Evolutionary conservation across 2,888 invertebrate species (phyloP), one percentile per base, ranked within the genome.

Genomic region (Ophion ellenae): DNA sequence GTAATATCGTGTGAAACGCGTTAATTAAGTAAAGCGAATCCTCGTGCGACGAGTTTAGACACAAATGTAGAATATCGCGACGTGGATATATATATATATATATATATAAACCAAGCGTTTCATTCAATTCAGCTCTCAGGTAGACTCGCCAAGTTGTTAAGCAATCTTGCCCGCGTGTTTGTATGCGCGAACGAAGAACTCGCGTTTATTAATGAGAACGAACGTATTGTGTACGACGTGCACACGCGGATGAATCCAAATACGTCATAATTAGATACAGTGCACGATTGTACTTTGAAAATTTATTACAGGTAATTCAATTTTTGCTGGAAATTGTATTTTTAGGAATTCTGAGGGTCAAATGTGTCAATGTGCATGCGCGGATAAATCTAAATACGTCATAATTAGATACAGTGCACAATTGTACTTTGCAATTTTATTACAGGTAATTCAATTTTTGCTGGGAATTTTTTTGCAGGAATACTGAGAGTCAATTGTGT

Each of bases 11-110:
- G 84, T 32, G 81, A 85, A 85, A 77, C 40, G 53, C 53, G 69
- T 77, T 81, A 81, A 85, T 85, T 85, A 85, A 81, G 32, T 64
- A 32, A 80, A 73, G n/a, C 63, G 28, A n/a, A 11, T n/a, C 61
- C 66, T 67, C 64, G 40, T 67, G 67, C 66, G 64, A 67, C 57
- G 45, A 40, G 20, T 11, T 36, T 57, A 57, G 67, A 67, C 40
- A 45, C 61, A 53, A 14, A 2, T 14, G 17, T 53, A 17, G 14
- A 53, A 17, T 53, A 14, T 17, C 53, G 17, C 11, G 17, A 17
- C 4, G 53, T 53, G 14, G 3, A 14, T 53, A 11, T 17, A 53
- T 14, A 5, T 53, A 53, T 53, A 53, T 40, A 17, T 53, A 32
- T 32, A 32, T 32, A 32, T 32, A 32, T 32, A 32, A 32, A 10